Percentiles rank a stretch among this genome's conserved stretches.
phyloP scores from a whole-genome alignment of 2,797 vertebrate genomes.

The Toxotes lorentzi region DNA sequence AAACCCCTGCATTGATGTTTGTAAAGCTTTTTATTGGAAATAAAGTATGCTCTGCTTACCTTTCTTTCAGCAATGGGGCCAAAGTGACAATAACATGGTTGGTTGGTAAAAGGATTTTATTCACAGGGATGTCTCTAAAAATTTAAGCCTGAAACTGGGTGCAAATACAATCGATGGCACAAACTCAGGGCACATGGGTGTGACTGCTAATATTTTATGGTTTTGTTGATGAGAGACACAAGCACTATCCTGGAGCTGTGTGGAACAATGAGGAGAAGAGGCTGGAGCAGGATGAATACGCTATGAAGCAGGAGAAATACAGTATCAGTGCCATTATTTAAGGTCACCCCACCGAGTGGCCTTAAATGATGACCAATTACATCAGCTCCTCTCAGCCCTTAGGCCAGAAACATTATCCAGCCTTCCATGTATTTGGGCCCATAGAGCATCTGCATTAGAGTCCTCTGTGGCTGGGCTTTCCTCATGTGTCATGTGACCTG shows the following conservation, averaged over 20 bases:
- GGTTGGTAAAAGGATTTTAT: conserved; percentile 25
- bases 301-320: conserved; percentile 3
- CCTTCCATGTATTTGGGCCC: background rate
- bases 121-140: conserved; percentile 1
- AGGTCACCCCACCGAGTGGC: conserved; percentile 7
- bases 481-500: background rate
- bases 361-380: conserved; percentile 42
- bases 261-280: conserved; percentile 6
- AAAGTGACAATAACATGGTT: conserved; percentile 20
- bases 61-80: background rate
- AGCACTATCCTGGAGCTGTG: background rate
- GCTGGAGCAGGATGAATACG: conserved; percentile 14
- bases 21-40: conserved; percentile 49
- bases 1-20: conserved; percentile 53
- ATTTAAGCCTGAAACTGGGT: background rate
- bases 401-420: background rate
- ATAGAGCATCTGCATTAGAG: conserved; percentile 1
- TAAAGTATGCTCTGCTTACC: conserved; percentile 42
- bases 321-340: conserved; percentile 27
- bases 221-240: background rate
- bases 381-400: conserved; percentile 35
- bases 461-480: background rate
- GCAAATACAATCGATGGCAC: background rate
- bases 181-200: background rate
- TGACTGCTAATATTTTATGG: background rate